These are phyloP conservation scores for Drosophila quadrilineata DNA, from an alignment of 1,140 invertebrate genomes.

Conservation along the genomic window DNA sequence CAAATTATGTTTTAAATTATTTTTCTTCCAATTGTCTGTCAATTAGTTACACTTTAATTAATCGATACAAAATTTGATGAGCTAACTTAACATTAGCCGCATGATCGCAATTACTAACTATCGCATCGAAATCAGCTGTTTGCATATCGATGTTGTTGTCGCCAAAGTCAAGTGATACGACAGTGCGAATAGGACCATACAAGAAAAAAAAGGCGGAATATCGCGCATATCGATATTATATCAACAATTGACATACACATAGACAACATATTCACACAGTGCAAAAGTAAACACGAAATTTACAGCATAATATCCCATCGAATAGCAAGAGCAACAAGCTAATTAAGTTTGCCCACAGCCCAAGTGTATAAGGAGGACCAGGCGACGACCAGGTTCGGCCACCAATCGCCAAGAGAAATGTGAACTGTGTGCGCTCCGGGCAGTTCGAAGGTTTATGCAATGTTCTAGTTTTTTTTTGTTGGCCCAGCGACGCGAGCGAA, in stretches of 20 bases:
- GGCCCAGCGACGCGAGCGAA: constrained; percentile 40
- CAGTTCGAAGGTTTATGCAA: constrained; percentile 65
- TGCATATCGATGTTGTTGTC: constrained; percentile 4
- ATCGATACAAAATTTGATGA: too few relatives aligned
- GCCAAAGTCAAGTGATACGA: constrained; percentile 6
- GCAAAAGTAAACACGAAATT: constrained; percentile 47
- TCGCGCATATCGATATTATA: constrained; percentile 40
- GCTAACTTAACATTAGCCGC: background rate
- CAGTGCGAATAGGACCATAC: constrained; percentile 5
- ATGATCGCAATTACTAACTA: background rate
- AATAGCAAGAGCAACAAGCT: background rate
- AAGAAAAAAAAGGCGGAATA: constrained; percentile 19
- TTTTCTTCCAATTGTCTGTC: too few relatives aligned
- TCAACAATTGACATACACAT: constrained; percentile 48
- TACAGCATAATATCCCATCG: constrained; percentile 20
- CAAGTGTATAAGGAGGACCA: too few relatives aligned
- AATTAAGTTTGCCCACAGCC: constrained; percentile 17
- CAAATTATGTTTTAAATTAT: background rate
- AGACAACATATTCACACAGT: constrained; percentile 37
- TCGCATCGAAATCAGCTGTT: constrained; percentile 5
- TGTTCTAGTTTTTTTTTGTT: constrained; percentile 77
- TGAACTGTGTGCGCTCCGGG: constrained; percentile 53
- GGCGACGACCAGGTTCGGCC: constrained; percentile 1
- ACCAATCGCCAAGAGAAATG: constrained; percentile 36
- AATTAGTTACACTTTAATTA: too few relatives aligned